A percentile compares a stretch with the other conserved stretches of the same genome.
Conservation (phyloP, 2,888 invertebrate genomes). For the Scaptomyza polygonia region DNA sequence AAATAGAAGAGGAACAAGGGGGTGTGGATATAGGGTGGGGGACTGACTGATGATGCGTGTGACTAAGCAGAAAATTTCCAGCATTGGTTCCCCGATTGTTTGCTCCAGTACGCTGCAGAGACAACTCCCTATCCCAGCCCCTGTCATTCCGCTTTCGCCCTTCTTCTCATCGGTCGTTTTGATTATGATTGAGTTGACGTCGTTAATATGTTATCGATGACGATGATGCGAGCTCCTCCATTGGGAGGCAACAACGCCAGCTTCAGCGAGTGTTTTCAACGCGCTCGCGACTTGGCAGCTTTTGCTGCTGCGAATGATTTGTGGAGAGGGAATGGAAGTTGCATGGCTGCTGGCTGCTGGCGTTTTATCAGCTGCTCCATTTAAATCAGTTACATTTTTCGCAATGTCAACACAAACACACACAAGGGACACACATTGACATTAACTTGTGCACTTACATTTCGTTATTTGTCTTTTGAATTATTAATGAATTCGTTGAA, state of each 20-base stretch:
- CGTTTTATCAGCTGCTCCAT: slow-evolving; percentile 64
- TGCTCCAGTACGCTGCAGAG: slow-evolving; percentile 16
- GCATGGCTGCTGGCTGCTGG: slow-evolving; percentile 17
- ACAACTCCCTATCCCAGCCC: slow-evolving; percentile 14
- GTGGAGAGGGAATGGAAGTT: too few relatives aligned
- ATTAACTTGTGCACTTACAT: slow-evolving; percentile 38
- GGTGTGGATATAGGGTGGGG: slow-evolving; percentile 38
- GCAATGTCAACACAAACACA: slow-evolving; percentile 46
- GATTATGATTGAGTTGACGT: slow-evolving; percentile 81
- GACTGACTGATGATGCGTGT: slow-evolving; percentile 61
- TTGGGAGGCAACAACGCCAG: not conserved
- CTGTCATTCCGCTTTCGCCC: not conserved
- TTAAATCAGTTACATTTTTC: slow-evolving; percentile 68
- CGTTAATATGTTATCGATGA: slow-evolving; percentile 75
- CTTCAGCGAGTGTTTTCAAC: slow-evolving; percentile 14
- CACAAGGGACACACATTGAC: slow-evolving; percentile 10
- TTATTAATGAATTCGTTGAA: slow-evolving; percentile 82
- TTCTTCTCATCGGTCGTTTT: slow-evolving; percentile 3
- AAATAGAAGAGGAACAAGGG: slow-evolving; percentile 37
- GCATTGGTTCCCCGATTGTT: slow-evolving; percentile 25
- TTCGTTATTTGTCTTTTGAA: slow-evolving; percentile 82
- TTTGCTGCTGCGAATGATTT: not conserved
- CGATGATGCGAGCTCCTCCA: slow-evolving; percentile 12
- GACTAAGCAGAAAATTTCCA: slow-evolving; percentile 63
- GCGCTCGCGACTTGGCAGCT: slow-evolving; percentile 14